These are phyloP conservation scores for Diloba caeruleocephala DNA, from an alignment of 2,888 invertebrate species.

Conservation along the genomic window DNA sequence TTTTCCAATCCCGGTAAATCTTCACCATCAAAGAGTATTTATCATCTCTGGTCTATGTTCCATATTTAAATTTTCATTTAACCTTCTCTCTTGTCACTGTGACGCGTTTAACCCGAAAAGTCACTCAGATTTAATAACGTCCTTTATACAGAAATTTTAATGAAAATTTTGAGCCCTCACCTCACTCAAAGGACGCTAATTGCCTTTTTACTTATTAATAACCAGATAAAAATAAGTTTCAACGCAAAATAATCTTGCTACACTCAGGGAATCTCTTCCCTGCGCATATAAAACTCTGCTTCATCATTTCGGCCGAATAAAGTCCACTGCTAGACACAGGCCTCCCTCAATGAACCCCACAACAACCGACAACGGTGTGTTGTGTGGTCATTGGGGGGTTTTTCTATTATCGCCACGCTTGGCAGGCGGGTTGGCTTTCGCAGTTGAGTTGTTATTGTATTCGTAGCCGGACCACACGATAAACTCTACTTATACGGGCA, in stretches of 20 bases:
- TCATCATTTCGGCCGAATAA: too few relatives aligned
- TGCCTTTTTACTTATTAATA: constrained; percentile 68
- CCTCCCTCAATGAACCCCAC: too few relatives aligned
- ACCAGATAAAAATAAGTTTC: constrained; percentile 43
- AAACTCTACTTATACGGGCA: too few relatives aligned
- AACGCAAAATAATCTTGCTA: constrained; percentile 23
- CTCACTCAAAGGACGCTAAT: constrained; percentile 69
- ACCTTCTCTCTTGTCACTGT: constrained; percentile 63
- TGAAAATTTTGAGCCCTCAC: constrained; percentile 68
- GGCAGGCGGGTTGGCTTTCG: too few relatives aligned
- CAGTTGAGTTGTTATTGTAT: too few relatives aligned
- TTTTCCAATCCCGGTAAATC: constrained; percentile 54
- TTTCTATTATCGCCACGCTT: too few relatives aligned
- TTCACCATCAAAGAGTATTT: constrained; percentile 54
- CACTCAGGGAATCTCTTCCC: constrained; percentile 21
- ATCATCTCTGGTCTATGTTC: constrained; percentile 47
- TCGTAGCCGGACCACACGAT: too few relatives aligned
- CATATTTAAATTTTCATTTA: constrained; percentile 71
- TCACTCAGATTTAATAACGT: constrained; percentile 72
- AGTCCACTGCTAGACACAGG: too few relatives aligned
- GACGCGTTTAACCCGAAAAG: constrained; percentile 68
- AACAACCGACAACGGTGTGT: too few relatives aligned
- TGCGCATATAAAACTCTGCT: too few relatives aligned
- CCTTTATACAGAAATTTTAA: constrained; percentile 70
- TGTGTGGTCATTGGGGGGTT: too few relatives aligned